These are phyloP conservation scores for Vultur gryphus DNA, from an alignment of 2,797 vertebrate genomes.

Conservation along the genomic window DNA sequence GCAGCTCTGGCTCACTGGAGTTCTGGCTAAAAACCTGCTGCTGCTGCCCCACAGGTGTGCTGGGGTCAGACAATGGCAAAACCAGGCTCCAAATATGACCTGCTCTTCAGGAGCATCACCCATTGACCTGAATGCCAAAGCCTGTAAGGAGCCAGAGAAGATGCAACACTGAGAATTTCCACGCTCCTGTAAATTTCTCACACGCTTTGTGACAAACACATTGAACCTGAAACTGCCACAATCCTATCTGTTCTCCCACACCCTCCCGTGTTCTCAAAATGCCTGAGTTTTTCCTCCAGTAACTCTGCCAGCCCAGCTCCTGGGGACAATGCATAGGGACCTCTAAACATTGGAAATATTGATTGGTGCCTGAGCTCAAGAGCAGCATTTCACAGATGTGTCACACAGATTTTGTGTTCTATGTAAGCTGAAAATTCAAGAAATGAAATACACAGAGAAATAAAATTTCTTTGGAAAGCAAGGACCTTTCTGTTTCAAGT, in stretches of 20 bases:
- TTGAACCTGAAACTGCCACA: not conserved
- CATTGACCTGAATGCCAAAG: fast-evolving
- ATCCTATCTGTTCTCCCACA: not conserved
- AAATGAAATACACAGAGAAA: not conserved
- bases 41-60: not conserved
- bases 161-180: not conserved
- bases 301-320: not conserved
- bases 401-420: not conserved
- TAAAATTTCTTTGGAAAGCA: not conserved
- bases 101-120: not conserved
- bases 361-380: not conserved
- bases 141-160: not conserved
- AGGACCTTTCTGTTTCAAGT: not conserved
- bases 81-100: not conserved
- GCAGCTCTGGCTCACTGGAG: not conserved
- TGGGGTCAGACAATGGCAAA: not conserved
- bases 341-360: not conserved
- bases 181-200: not conserved
- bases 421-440: not conserved
- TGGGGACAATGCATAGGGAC: not conserved
- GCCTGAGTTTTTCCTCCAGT: not conserved
- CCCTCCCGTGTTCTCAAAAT: not conserved
- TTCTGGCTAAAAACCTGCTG: not conserved
- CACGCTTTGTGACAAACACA: not conserved
- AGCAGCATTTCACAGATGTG: not conserved